phyloP scores from a whole-genome alignment of 2,888 invertebrate species.

The Drosophila koepferae region DNA sequence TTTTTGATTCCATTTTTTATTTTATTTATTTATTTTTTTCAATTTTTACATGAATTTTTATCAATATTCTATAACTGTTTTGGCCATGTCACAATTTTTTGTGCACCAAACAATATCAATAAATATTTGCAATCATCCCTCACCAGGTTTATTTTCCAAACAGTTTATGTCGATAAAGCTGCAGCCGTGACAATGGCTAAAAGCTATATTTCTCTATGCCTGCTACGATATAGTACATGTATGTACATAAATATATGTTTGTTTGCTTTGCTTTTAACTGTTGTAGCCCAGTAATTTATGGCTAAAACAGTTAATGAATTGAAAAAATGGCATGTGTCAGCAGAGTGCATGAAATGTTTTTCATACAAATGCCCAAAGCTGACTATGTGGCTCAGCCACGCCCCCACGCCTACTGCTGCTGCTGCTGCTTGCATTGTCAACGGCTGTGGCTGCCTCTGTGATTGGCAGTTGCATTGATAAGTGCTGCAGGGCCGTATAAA shows the following conservation, averaged over 20 bases:
- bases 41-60: neutral
- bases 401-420: neutral
- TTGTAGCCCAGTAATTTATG: slow-evolving; percentile 58
- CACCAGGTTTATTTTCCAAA: neutral
- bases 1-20: no score
- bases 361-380: slow-evolving; percentile 48
- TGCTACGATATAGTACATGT: slow-evolving; percentile 1
- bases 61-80: neutral
- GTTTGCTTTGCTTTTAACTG: slow-evolving; percentile 18
- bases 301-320: slow-evolving; percentile 73
- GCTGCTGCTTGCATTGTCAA: neutral
- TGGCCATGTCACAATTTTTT: neutral
- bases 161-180: neutral
- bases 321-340: slow-evolving; percentile 71
- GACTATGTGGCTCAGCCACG: slow-evolving; percentile 33
- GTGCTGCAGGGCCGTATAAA: slow-evolving; percentile 49
- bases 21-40: no score
- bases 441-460: slow-evolving; percentile 43
- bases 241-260: slow-evolving; percentile 15
- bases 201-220: slow-evolving; percentile 12
- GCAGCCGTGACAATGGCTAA: neutral
- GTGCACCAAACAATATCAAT: neutral
- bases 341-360: slow-evolving; percentile 58
- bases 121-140: neutral
- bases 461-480: slow-evolving; percentile 69